Evolutionary conservation across 2,797 vertebrate species (phyloP), one percentile per base, ranked within the genome.

Genomic region (Staurois parvus): DNA sequence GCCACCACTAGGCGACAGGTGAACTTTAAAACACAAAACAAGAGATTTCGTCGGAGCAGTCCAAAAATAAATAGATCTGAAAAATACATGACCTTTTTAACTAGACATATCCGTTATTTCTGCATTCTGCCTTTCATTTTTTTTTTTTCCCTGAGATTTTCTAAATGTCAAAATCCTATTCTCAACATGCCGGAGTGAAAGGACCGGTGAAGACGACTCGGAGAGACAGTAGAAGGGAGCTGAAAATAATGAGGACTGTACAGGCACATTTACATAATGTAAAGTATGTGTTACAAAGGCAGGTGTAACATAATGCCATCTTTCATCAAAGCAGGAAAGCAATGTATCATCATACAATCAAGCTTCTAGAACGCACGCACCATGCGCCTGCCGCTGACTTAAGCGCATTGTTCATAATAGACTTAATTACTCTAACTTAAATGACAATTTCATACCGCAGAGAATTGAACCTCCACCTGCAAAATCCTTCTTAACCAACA

Each of bases 101-200:
- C 0, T 66, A 92, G 93, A 93, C 94, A 94, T 93, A 91, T 90
- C 89, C 91, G 87, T 91, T 89, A 91, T 91, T 92, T 90, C 90
- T 93, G 89, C 89, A 87, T 92, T 87, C 90, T 89, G 91, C 88
- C 48, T 52, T 52, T 52, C 48, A 52, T 90, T 91, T 92, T 90
- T 73, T 37, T 34, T 45, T 59, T 79, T 73, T 85, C 30, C 19
- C 17, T 24, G 67, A 91, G 85, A 90, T 90, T 91, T 91, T 92
- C 90, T 92, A 94, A 94, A 94, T 94, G 94, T 94, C 94, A 94
- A 87, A 89, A 88, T 88, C 83, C 40, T 0, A 81, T 76, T 85
- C 77, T 83, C 86, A 88, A 76, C 32, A 87, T 9, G 0, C 37
- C 52, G 88, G 88, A 81, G 89, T 45, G 24, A 10, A 69, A 29